phyloP scores from a whole-genome alignment of 2,113 vertebrate genomes.

The Lepus timidus region DNA sequence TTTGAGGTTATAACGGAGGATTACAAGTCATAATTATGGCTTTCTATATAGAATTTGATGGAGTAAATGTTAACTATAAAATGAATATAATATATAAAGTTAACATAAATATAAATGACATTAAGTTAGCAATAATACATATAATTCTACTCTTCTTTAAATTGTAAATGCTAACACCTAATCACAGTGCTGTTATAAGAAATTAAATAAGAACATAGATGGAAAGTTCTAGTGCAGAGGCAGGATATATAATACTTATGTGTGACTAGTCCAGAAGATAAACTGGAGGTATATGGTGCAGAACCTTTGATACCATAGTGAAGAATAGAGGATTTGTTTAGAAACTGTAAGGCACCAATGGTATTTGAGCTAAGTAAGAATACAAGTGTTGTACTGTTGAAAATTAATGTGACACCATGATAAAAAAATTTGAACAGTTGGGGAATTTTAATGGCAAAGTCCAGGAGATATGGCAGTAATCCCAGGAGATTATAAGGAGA shows the following conservation, averaged over 20 bases:
- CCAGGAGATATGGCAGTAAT: neutral
- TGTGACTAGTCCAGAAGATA: neutral
- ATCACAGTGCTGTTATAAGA: neutral
- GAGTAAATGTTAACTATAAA: conserved; percentile 1
- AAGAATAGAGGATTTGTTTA: conserved; percentile 49
- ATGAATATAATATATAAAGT: neutral
- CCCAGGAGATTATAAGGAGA: neutral
- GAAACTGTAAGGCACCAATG: neutral
- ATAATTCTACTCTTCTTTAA: conserved; percentile 4
- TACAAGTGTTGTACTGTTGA: neutral
- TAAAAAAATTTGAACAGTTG: neutral
- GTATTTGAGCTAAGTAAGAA: neutral
- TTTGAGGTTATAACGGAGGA: neutral
- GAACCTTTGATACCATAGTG: neutral
- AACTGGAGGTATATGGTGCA: neutral
- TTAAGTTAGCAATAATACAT: neutral
- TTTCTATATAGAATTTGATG: neutral
- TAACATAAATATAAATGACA: neutral
- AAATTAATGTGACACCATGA: conserved; percentile 8
- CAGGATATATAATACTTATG: neutral
- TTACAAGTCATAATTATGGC: neutral
- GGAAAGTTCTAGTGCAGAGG: neutral
- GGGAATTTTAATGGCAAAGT: neutral
- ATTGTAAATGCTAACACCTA: neutral
- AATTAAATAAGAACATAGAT: neutral